Evolutionary conservation across 2,888 invertebrate genomes (phyloP).

Genomic region (Lithodes maja): DNA sequence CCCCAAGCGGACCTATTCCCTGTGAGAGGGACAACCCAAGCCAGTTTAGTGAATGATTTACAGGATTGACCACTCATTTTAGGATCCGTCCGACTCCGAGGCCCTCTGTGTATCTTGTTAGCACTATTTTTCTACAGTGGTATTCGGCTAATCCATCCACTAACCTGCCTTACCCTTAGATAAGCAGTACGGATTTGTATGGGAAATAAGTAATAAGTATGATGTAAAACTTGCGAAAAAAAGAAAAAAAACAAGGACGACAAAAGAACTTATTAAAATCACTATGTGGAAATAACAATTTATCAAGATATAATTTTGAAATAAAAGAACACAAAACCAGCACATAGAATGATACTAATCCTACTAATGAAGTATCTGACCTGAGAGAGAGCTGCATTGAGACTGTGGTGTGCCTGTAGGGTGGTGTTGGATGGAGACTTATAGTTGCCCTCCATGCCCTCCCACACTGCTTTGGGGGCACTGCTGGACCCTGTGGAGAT

Average conservation of each 20-base stretch:
- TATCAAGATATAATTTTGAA: too few species aligned
- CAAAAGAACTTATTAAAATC: neutral
- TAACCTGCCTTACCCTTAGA: too few species aligned
- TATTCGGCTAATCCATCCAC: too few species aligned
- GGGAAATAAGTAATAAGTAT: neutral
- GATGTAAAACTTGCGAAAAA: neutral
- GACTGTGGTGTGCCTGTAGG: constrained; percentile 57
- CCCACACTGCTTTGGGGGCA: constrained; percentile 58
- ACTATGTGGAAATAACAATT: too few species aligned
- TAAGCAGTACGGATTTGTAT: neutral
- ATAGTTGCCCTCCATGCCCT: constrained; percentile 39
- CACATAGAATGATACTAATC: neutral
- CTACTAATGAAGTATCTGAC: neutral
- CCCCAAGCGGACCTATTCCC: too few species aligned
- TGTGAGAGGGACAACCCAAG: too few species aligned
- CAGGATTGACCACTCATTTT: too few species aligned
- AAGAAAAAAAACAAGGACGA: neutral
- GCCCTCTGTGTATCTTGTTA: too few species aligned
- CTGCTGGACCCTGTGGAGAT: constrained; percentile 42
- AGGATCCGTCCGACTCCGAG: too few species aligned
- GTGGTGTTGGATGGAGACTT: constrained; percentile 63
- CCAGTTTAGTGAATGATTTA: too few species aligned
- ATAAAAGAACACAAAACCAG: too few species aligned
- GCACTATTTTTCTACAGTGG: too few species aligned
- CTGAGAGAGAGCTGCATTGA: constrained; percentile 53